phyloP scores from a whole-genome alignment of 2,113 vertebrate species.

The Leucopternis melanops region DNA sequence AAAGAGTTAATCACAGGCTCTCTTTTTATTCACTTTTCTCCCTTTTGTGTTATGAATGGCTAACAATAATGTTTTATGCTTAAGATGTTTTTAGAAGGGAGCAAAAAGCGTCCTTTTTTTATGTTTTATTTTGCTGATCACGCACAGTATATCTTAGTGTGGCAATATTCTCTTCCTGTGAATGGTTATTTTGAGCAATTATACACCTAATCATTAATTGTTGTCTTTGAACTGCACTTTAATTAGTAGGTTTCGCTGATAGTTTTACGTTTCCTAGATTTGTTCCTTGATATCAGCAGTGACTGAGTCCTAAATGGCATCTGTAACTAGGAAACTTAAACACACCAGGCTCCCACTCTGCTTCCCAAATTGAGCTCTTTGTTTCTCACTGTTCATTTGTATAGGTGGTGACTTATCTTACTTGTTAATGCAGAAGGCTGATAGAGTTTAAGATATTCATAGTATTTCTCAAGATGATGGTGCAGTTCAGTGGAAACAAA shows the following conservation, averaged over 20 bases:
- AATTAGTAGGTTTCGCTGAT: not conserved
- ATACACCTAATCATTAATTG: not conserved
- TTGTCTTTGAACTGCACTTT: not conserved
- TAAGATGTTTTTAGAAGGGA: not conserved
- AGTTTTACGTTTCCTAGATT: not conserved
- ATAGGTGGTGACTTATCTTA: not conserved
- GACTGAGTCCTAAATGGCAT: not conserved
- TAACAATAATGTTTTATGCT: not conserved
- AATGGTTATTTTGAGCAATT: not conserved
- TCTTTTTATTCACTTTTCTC: not conserved
- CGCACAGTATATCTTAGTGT: not conserved
- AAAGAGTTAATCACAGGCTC: not conserved
- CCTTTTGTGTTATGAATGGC: not conserved
- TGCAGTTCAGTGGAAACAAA: not conserved
- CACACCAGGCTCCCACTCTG: not conserved
- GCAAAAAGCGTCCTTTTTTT: not conserved
- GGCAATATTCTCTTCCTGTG: not conserved
- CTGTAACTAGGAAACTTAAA: not conserved
- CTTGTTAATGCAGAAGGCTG: not conserved
- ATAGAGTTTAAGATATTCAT: not conserved
- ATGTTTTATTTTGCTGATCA: not conserved
- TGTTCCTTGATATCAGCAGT: not conserved
- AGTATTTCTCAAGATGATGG: not conserved
- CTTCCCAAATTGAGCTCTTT: not conserved
- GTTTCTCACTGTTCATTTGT: not conserved